phyloP scores from a whole-genome alignment of 2,888 invertebrate species.

The Endotricha flammealis region DNA sequence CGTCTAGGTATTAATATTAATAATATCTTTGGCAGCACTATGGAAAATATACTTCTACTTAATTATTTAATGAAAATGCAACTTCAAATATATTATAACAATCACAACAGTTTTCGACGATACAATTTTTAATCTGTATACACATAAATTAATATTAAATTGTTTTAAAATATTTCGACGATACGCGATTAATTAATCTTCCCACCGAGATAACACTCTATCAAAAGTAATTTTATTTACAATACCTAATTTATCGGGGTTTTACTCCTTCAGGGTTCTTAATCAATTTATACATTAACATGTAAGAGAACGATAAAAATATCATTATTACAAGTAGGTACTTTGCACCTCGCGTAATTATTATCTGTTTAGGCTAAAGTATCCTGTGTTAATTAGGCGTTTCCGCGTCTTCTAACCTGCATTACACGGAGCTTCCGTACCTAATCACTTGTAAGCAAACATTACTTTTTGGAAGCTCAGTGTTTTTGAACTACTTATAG shows the following conservation, averaged over 20 bases:
- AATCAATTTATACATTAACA: slow-evolving; percentile 45
- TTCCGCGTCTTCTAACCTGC: neutral
- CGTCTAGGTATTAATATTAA: slow-evolving; percentile 61
- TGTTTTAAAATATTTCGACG: slow-evolving; percentile 46
- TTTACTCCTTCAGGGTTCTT: slow-evolving; percentile 66
- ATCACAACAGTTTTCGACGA: slow-evolving; percentile 73
- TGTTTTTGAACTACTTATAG: too few relatives aligned
- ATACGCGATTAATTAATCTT: slow-evolving; percentile 41
- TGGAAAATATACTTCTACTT: slow-evolving; percentile 76
- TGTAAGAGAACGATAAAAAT: slow-evolving; percentile 51
- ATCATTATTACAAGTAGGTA: slow-evolving; percentile 41
- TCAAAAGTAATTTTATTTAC: slow-evolving; percentile 60
- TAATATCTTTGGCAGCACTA: slow-evolving; percentile 78
- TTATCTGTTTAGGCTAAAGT: slow-evolving; percentile 37
- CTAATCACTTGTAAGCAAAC: too few relatives aligned
- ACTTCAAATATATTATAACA: slow-evolving; percentile 70
- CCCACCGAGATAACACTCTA: slow-evolving; percentile 44
- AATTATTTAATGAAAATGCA: slow-evolving; percentile 73
- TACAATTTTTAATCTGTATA: slow-evolving; percentile 58
- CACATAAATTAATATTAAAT: slow-evolving; percentile 49
- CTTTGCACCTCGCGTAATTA: slow-evolving; percentile 43
- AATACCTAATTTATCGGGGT: slow-evolving; percentile 60
- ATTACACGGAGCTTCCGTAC: too few relatives aligned
- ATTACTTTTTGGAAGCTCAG: too few relatives aligned
- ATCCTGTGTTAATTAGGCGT: neutral